Evolutionary conservation across 2,113 vertebrate genomes (phyloP).

Genomic region (Chionis minor): DNA sequence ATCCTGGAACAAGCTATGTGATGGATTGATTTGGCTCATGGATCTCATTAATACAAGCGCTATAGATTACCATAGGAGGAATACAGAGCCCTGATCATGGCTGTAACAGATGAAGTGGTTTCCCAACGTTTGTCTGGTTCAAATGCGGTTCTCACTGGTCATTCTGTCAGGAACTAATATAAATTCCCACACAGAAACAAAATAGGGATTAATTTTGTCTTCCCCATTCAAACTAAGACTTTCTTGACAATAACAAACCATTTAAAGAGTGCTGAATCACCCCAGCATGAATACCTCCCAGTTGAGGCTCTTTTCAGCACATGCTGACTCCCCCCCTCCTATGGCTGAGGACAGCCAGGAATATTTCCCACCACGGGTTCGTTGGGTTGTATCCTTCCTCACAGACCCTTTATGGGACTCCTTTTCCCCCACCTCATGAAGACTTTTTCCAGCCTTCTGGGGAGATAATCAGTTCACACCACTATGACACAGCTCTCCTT

Average conservation of each 20-base stretch:
- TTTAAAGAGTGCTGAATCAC: background rate
- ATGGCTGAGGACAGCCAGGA: background rate
- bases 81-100: background rate
- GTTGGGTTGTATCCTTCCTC: background rate
- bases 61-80: background rate
- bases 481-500: background rate
- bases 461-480: background rate
- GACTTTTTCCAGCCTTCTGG: background rate
- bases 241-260: background rate
- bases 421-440: background rate
- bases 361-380: background rate
- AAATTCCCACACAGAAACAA: background rate
- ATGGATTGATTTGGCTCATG: background rate
- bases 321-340: background rate
- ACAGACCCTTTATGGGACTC: background rate
- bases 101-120: background rate
- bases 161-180: background rate
- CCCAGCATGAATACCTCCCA: background rate
- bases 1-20: background rate
- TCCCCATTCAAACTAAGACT: background rate
- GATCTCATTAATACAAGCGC: background rate
- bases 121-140: background rate
- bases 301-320: background rate
- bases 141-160: background rate
- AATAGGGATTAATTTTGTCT: background rate